These are phyloP conservation scores for Drosophila santomea DNA, from an alignment of 1,140 invertebrate genomes.

Conservation along the genomic window DNA sequence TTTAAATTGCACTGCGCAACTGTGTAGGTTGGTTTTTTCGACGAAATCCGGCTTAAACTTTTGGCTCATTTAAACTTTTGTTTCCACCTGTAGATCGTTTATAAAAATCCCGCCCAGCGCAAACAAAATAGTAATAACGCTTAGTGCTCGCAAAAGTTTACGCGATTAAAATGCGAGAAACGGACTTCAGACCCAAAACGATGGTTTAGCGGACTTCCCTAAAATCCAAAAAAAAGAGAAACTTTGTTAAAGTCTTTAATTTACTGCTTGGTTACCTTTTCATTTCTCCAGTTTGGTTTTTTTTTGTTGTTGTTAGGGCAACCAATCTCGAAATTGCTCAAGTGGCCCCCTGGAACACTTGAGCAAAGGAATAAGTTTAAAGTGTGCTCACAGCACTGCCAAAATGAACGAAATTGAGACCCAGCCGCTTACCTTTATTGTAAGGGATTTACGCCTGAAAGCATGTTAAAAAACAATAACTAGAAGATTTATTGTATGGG, in stretches of 20 bases:
- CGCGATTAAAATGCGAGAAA: constrained; percentile 33
- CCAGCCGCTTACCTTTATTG: constrained; percentile 53
- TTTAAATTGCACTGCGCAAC: constrained; percentile 16
- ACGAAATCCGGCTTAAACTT: constrained; percentile 24
- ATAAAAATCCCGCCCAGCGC: constrained; percentile 19
- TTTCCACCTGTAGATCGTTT: constrained; percentile 30
- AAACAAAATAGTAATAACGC: constrained; percentile 66
- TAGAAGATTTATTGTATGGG: constrained; percentile 66
- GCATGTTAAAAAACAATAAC: constrained; percentile 70
- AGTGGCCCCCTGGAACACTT: constrained; percentile 59
- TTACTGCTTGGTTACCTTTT: constrained; percentile 79
- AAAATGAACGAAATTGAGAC: constrained; percentile 44
- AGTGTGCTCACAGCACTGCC: constrained; percentile 42
- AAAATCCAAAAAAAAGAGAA: constrained; percentile 19
- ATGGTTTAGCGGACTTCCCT: constrained; percentile 22
- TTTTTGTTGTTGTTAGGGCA: constrained; percentile 31
- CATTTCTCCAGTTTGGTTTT: constrained; percentile 17
- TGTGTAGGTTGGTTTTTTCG: neutral
- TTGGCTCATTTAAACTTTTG: constrained; percentile 24
- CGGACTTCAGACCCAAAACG: constrained; percentile 31
- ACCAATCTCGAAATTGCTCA: constrained; percentile 62
- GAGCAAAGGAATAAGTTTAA: constrained; percentile 56
- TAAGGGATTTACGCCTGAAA: constrained; percentile 62
- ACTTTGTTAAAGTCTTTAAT: constrained; percentile 55
- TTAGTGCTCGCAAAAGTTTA: constrained; percentile 61